phyloP scores from a whole-genome alignment of 2,797 vertebrate species.

The Poecile montanus region DNA sequence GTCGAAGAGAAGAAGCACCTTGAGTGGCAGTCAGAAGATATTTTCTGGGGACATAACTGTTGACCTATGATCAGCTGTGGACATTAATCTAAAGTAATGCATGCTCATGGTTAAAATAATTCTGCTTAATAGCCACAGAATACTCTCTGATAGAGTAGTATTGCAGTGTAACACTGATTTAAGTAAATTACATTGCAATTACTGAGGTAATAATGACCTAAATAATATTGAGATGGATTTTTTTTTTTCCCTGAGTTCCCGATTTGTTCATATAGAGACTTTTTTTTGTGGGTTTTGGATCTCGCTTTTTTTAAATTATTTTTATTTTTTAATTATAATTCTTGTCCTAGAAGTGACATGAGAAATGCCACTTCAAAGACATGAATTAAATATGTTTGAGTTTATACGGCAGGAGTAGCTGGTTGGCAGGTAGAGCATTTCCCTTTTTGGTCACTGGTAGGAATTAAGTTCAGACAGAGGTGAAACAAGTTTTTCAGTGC shows the following conservation, averaged over 20 bases:
- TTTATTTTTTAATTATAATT: neutral
- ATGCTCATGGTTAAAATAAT: neutral
- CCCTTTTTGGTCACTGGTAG: neutral
- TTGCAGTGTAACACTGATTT: neutral
- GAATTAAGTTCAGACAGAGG: neutral
- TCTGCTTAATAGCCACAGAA: neutral
- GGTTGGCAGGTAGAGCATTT: neutral
- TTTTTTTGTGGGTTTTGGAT: neutral
- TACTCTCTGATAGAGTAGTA: neutral
- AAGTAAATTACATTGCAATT: neutral
- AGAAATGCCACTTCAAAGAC: neutral
- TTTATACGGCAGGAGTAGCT: neutral
- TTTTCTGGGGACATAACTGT: neutral
- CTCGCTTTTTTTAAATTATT: neutral
- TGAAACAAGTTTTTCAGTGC: neutral
- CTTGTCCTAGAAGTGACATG: neutral
- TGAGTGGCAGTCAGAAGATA: neutral
- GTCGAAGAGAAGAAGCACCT: neutral
- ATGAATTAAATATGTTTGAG: neutral
- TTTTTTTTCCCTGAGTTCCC: neutral
- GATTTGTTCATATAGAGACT: fast-evolving
- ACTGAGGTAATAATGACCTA: neutral
- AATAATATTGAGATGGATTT: neutral
- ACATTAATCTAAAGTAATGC: neutral
- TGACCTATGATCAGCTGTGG: neutral